Conservation (phyloP, 2,888 invertebrate genomes). For the Amphipoea oculea region DNA sequence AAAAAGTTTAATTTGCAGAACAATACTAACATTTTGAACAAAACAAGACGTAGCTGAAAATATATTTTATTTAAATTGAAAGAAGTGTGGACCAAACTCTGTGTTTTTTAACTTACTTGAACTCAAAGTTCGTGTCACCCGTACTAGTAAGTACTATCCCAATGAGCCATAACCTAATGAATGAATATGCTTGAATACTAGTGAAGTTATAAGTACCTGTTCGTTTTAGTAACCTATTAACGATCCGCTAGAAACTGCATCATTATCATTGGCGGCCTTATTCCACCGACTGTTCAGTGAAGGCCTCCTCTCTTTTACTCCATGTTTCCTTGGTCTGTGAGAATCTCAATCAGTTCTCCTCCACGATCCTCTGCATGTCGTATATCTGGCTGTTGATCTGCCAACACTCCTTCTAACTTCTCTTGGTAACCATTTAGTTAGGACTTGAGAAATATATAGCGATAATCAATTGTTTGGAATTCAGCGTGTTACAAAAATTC, state of each 20-base stretch:
- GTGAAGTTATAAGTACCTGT: background rate
- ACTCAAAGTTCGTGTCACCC: conserved; percentile 1
- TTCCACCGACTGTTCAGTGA: background rate
- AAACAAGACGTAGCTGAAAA: conserved; percentile 10
- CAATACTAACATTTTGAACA: conserved; percentile 11
- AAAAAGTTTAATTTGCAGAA: conserved; percentile 30
- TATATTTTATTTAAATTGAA: conserved; percentile 10
- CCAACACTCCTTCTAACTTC: background rate
- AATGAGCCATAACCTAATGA: background rate
- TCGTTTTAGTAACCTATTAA: background rate
- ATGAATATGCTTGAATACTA: background rate
- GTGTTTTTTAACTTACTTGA: conserved; percentile 14
- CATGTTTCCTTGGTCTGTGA: too few relatives aligned
- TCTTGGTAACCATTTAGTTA: background rate
- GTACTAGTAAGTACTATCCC: background rate
- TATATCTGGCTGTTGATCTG: too few relatives aligned
- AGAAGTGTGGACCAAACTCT: background rate
- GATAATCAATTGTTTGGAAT: background rate
- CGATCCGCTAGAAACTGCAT: background rate
- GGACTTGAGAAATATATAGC: background rate
- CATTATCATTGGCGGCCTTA: background rate
- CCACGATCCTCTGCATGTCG: background rate
- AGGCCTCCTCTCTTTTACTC: background rate
- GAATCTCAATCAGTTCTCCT: background rate
- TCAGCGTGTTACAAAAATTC: background rate